Evolutionary conservation across 2,888 invertebrate genomes (phyloP), one percentile per base, ranked within the genome.

Genomic region (Homarus gammarus): DNA sequence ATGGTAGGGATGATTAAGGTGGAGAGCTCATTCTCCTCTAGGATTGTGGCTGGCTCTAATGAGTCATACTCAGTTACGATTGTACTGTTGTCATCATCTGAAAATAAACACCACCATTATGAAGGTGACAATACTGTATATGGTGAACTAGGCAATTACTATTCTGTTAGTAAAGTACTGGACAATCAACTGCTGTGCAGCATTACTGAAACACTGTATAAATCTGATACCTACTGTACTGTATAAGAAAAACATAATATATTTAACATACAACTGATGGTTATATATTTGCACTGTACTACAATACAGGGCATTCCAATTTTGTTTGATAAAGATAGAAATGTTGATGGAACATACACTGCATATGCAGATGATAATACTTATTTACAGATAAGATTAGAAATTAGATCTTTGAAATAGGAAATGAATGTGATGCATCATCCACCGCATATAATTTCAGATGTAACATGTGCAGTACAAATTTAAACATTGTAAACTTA

Each of bases 11-110:
- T 90, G 72, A 81, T 64, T 38, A 77, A 36, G 51, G 70, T 49
- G 61, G 87, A 87, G 78, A 79, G n/a, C 75, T 88, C 90, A 73
- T 84, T 88, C 61, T 90, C 87, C 56, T 90, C 90, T 36, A 40
- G 36, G 27, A 84, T 72, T 49, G 72, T 75, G 38, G 90, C 84
- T 22, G 90, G 84, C 44, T 84, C 84, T 31, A 90, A 72, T 27
- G 90, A 84, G 56, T 90, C 90, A 38, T 75, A 87, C 72, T 90
- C 90, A 61, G 78, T 87, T 27, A 56, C 36, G n/a, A 87, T 78
- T 75, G 87, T 87, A 72, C 87, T 77, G 87, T 64, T 83, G 27
- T 83, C 83, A 64, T 87, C 86, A 72, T 87, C 90, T 90, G 90
- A n/a, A 73, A 84, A 49, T n/a, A 15, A 56, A 56, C 22, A 56